These are phyloP conservation scores for Synanthedon andrenaeformis DNA, from an alignment of 2,888 invertebrate genomes.

Conservation along the genomic window DNA sequence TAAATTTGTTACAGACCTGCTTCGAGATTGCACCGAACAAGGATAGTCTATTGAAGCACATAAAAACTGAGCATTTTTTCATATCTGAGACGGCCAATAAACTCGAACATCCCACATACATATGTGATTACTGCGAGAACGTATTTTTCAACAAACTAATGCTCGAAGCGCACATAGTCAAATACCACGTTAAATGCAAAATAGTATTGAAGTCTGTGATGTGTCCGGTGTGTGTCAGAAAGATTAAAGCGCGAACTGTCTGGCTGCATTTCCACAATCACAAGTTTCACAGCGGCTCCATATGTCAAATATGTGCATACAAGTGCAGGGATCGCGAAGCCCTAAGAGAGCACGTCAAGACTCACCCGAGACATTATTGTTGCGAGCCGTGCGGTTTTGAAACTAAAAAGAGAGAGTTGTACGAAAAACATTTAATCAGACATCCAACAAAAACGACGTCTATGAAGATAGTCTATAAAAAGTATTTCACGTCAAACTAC, in stretches of 20 bases:
- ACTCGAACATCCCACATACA: slow-evolving; percentile 32
- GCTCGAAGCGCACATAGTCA: slow-evolving; percentile 20
- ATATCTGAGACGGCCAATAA: slow-evolving; percentile 22
- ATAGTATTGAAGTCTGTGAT: not conserved
- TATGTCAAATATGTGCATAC: slow-evolving; percentile 31
- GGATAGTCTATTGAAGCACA: slow-evolving; percentile 18
- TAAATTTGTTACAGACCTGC: slow-evolving; percentile 30
- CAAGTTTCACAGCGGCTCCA: slow-evolving; percentile 16
- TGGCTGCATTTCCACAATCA: slow-evolving; percentile 34
- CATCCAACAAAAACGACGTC: slow-evolving; percentile 10
- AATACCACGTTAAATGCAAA: slow-evolving; percentile 8
- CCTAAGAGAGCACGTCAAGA: slow-evolving; percentile 19
- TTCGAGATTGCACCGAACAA: slow-evolving; percentile 9
- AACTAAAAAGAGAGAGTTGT: slow-evolving; percentile 13
- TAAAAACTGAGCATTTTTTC: slow-evolving; percentile 26
- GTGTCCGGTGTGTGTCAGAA: slow-evolving; percentile 31
- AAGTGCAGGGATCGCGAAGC: slow-evolving; percentile 10
- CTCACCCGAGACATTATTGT: slow-evolving; percentile 17
- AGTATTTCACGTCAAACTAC: slow-evolving; percentile 8
- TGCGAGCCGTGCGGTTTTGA: slow-evolving; percentile 28
- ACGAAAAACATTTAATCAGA: slow-evolving; percentile 15
- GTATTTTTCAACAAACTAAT: slow-evolving; percentile 42
- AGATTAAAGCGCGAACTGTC: not conserved
- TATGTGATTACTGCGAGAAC: slow-evolving; percentile 29
- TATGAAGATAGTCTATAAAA: not conserved